Conservation (phyloP, 2,888 invertebrate genomes). For the Ormyrus thymus region DNA sequence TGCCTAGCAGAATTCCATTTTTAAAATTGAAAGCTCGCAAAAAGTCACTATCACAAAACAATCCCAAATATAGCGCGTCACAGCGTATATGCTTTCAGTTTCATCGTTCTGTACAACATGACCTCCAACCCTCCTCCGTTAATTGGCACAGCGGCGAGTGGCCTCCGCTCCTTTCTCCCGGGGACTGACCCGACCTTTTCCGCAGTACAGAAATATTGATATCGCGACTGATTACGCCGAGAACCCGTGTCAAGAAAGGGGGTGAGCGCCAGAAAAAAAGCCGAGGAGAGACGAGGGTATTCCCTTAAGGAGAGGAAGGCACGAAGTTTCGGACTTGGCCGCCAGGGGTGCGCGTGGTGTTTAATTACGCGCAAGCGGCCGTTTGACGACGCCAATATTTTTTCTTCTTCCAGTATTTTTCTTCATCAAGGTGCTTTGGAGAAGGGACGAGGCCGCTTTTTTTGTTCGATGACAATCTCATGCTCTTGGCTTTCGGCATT, state of each 20-base stretch:
- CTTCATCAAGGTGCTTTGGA: background rate
- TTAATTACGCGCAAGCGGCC: constrained; percentile 41
- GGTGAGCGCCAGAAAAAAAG: background rate
- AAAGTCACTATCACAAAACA: constrained; percentile 6
- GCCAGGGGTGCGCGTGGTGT: background rate
- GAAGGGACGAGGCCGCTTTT: no score
- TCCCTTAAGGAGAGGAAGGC: constrained; percentile 18
- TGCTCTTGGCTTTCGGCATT: background rate
- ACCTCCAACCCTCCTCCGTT: no score
- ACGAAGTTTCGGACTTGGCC: background rate
- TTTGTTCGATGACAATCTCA: background rate
- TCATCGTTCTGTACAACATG: no score
- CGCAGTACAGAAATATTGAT: constrained; percentile 65
- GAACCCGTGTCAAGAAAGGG: constrained; percentile 21
- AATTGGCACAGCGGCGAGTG: no score
- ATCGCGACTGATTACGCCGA: constrained; percentile 54
- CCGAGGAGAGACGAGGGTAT: background rate
- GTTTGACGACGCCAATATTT: constrained; percentile 25
- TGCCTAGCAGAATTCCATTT: background rate
- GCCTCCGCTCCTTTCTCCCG: constrained; percentile 52
- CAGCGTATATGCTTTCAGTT: background rate
- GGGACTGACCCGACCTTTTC: constrained; percentile 68
- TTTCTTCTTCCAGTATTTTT: background rate
- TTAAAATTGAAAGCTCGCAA: background rate
- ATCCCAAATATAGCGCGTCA: background rate